A percentile compares a stretch with the other conserved stretches of the same genome.
Evolutionary conservation across 2,888 invertebrate species (phyloP).

Genomic region (Pyrrhia umbra): DNA sequence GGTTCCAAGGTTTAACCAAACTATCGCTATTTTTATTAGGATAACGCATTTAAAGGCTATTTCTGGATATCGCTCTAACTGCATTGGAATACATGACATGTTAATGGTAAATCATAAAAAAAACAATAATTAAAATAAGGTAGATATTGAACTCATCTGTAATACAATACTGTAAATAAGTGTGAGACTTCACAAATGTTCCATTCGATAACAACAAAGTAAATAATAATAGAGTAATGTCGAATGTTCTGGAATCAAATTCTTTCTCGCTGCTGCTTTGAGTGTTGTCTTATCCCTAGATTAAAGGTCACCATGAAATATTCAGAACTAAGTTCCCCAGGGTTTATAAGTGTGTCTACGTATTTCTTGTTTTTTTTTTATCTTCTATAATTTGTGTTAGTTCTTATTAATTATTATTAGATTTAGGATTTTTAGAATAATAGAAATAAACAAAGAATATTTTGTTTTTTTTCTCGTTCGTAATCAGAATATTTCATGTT

Average conservation of each 20-base stretch:
- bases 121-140: slow-evolving; percentile 50
- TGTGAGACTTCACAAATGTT: slow-evolving; percentile 22
- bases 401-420: slow-evolving; percentile 38
- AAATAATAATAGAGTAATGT: slow-evolving; percentile 24
- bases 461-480: slow-evolving; percentile 36
- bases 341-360: slow-evolving; percentile 22
- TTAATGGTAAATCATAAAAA: slow-evolving; percentile 31
- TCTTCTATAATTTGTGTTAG: slow-evolving; percentile 29
- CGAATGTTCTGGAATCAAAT: slow-evolving; percentile 32
- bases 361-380: slow-evolving; percentile 24
- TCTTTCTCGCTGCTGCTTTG: slow-evolving; percentile 64
- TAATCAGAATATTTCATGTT: slow-evolving; percentile 69
- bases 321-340: slow-evolving; percentile 42
- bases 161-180: slow-evolving; percentile 15
- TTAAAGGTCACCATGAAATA: slow-evolving; percentile 55
- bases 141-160: slow-evolving; percentile 39
- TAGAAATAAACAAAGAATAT: slow-evolving; percentile 22
- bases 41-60: slow-evolving; percentile 52
- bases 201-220: slow-evolving; percentile 29
- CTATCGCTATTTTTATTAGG: slow-evolving; percentile 62
- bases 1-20: slow-evolving; percentile 65
- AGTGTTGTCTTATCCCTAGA: slow-evolving; percentile 68
- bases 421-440: slow-evolving; percentile 36
- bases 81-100: slow-evolving; percentile 28
- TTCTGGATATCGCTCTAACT: slow-evolving; percentile 51